phyloP scores from a whole-genome alignment of 2,113 vertebrate genomes.

The Gallinago undulata region DNA sequence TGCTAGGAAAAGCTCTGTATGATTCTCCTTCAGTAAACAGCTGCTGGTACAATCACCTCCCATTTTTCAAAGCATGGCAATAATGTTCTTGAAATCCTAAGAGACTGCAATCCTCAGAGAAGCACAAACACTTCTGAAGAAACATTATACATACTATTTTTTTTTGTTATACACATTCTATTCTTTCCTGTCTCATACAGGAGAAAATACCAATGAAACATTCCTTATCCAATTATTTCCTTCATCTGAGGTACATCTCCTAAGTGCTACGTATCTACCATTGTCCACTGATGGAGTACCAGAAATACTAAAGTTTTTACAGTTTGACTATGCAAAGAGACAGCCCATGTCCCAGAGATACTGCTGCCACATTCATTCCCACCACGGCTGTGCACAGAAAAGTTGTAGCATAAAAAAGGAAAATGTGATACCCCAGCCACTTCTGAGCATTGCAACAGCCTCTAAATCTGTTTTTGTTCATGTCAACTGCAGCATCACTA shows the following conservation, averaged over 20 bases:
- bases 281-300: not conserved
- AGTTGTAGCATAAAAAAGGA: not conserved
- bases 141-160: not conserved
- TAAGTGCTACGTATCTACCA: not conserved
- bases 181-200: not conserved
- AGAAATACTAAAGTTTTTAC: not conserved
- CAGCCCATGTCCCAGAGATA: not conserved
- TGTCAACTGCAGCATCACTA: not conserved
- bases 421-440: not conserved
- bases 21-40: not conserved
- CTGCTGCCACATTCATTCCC: not conserved
- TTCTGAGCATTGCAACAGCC: not conserved
- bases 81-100: not conserved
- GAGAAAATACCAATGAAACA: not conserved
- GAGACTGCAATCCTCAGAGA: not conserved
- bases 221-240: not conserved
- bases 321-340: not conserved
- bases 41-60: not conserved
- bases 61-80: not conserved
- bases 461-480: not conserved
- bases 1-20: not conserved
- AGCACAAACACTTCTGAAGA: not conserved
- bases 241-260: not conserved
- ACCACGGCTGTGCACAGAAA: rapidly evolving
- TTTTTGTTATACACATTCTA: not conserved